A percentile compares a stretch with the other conserved stretches of the same genome.
phyloP scores from a whole-genome alignment of 2,113 vertebrate genomes.

The Nesogale talazaci region DNA sequence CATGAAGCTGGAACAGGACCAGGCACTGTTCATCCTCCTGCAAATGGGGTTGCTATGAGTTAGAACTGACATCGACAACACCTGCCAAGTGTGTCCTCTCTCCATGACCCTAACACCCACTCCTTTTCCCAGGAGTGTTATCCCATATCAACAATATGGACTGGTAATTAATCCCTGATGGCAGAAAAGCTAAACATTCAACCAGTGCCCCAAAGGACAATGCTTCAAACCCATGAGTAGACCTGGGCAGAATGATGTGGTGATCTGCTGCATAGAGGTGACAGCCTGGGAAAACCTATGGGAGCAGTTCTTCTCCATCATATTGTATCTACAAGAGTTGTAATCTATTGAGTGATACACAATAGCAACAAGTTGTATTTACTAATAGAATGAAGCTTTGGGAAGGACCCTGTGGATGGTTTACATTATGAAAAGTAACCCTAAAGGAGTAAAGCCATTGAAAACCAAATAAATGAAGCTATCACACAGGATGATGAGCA shows the following conservation, averaged over 20 bases:
- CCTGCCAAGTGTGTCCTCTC: not conserved
- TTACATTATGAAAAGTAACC: slow-evolving; percentile 32
- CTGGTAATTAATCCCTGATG: not conserved
- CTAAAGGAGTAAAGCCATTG: slow-evolving; percentile 1
- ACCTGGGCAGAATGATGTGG: not conserved
- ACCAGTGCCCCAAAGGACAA: not conserved
- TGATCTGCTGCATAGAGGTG: not conserved
- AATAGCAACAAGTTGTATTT: not conserved
- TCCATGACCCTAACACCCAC: not conserved
- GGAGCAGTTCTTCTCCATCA: not conserved
- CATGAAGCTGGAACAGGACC: too few relatives aligned
- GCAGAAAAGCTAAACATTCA: not conserved
- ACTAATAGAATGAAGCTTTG: not conserved
- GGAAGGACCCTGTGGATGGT: not conserved
- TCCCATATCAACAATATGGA: too few relatives aligned
- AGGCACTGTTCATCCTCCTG: too few relatives aligned
- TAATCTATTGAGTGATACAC: not conserved
- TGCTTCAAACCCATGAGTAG: not conserved
- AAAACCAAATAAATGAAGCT: slow-evolving; percentile 27
- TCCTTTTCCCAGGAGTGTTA: not conserved
- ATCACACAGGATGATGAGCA: not conserved
- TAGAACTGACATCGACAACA: too few relatives aligned
- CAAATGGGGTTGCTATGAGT: too few relatives aligned
- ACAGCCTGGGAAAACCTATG: not conserved
- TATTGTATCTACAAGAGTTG: not conserved